These are phyloP conservation scores for Dromius quadrimaculatus DNA, from an alignment of 2,888 invertebrate species.

Conservation along the genomic window DNA sequence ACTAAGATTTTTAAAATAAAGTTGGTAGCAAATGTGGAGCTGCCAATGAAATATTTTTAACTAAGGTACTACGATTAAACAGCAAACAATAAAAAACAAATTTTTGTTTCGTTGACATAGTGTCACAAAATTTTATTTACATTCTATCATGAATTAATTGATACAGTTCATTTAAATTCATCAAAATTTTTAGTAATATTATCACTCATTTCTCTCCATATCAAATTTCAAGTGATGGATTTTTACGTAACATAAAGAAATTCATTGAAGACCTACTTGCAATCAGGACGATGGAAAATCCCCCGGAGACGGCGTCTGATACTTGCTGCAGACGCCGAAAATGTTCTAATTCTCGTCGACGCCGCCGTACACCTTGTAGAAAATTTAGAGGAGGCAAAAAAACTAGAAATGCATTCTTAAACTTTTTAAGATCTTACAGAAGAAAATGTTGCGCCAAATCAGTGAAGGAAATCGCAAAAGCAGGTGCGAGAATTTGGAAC, in stretches of 20 bases:
- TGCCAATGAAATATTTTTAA: no score
- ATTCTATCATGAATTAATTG: not conserved
- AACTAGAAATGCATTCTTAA: not conserved
- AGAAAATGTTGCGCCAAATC: not conserved
- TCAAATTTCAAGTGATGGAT: no score
- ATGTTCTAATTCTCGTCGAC: not conserved
- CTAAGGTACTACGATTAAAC: not conserved
- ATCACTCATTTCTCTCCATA: no score
- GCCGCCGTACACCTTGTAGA: not conserved
- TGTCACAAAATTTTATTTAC: not conserved
- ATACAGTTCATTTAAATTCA: not conserved
- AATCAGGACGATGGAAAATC: not conserved
- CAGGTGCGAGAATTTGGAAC: not conserved
- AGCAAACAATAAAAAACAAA: not conserved
- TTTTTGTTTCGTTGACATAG: not conserved
- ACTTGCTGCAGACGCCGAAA: not conserved
- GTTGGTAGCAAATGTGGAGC: no score
- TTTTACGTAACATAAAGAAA: no score
- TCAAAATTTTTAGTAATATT: not conserved
- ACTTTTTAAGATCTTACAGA: not conserved
- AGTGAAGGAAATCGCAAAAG: not conserved
- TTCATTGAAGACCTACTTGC: no score
- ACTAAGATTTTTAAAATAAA: no score
- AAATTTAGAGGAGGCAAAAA: slow-evolving; percentile 3
- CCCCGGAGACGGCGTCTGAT: not conserved